Evolutionary conservation across 2,797 vertebrate species (phyloP).

Genomic region (Tenualosa ilisha): DNA sequence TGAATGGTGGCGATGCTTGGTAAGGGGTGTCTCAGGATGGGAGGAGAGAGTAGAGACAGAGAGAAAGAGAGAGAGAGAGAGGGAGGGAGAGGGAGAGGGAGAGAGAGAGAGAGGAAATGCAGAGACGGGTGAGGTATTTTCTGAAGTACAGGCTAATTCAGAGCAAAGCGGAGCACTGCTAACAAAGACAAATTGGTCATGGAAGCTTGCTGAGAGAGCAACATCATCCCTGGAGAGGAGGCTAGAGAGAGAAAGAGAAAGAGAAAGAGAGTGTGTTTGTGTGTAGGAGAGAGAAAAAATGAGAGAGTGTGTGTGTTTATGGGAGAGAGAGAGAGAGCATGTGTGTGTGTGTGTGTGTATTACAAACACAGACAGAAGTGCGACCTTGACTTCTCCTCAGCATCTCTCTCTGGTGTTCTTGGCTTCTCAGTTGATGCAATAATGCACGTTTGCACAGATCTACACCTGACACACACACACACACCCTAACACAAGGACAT

Average conservation of each 20-base stretch:
- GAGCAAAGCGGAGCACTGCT: constrained; percentile 27
- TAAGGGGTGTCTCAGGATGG: neutral
- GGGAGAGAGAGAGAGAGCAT: neutral
- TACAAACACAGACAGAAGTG: constrained; percentile 39
- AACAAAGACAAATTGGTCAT: constrained; percentile 53
- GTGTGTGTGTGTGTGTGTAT: no score
- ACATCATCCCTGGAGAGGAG: constrained; percentile 28
- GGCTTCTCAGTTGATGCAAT: neutral
- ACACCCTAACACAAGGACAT: neutral
- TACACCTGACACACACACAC: neutral
- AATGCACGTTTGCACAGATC: neutral
- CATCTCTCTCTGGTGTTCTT: constrained; percentile 22
- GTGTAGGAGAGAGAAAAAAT: constrained; percentile 15
- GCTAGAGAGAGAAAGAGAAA: neutral
- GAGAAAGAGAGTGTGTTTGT: neutral
- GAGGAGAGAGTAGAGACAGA: neutral
- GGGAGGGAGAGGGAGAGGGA: neutral
- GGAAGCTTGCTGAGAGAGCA: constrained; percentile 47
- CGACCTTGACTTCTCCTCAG: constrained; percentile 44
- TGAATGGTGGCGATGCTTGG: constrained; percentile 45
- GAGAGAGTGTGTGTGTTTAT: neutral
- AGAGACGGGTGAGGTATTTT: neutral
- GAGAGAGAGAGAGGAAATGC: neutral
- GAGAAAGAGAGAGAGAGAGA: neutral
- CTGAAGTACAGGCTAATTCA: neutral